Evolutionary conservation across 2,888 invertebrate genomes (phyloP), one percentile per base, ranked within the genome.

Genomic region (Netelia virgata): DNA sequence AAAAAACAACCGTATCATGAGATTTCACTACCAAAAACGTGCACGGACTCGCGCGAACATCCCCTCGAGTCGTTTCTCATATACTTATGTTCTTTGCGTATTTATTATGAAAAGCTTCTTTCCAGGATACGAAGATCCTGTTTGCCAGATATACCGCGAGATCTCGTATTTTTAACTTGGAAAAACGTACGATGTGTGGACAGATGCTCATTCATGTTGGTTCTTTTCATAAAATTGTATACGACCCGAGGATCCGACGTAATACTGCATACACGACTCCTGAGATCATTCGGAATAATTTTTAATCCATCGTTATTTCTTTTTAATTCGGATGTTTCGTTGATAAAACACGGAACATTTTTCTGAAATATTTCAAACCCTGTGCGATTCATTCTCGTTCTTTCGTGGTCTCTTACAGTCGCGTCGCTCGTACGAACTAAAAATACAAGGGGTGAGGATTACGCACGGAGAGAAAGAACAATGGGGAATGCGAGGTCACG

Each of bases 91-190:
- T 61, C 66, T 69, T 23, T 77, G 20, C 63, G 36, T 53, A 75
- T 68, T 68, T 74, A 68, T 76, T 18, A 64, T 73, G 50, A 77
- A 77, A 77, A 50, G 47, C n/a, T 36, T 36, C 36, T 53, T 64
- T 75, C 47, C 78, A 6, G 63, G 9, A 18, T 69, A 74, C 43
- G 55, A 14, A 64, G 20, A 70, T 76, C 57, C 68, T 28, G 16
- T 78, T 78, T 28, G 61, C 14, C 43, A 28, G 63, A 47, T 72
- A 20, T 69, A 43, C 43, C 23, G 43, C 61, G 55, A 5, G 53
- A 20, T 6, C 57, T 53, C 57, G 5, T 20, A 57, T 61, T 61
- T 68, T 61, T 18, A 18, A 61, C 41, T 53, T 47, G 10, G 10
- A 55, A 28, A 43, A 63, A 59, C 18, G 14, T 66, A 47, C 64